These are phyloP conservation scores for Hemistola chrysoprasaria DNA, from an alignment of 2,888 invertebrate species.

Conservation along the genomic window DNA sequence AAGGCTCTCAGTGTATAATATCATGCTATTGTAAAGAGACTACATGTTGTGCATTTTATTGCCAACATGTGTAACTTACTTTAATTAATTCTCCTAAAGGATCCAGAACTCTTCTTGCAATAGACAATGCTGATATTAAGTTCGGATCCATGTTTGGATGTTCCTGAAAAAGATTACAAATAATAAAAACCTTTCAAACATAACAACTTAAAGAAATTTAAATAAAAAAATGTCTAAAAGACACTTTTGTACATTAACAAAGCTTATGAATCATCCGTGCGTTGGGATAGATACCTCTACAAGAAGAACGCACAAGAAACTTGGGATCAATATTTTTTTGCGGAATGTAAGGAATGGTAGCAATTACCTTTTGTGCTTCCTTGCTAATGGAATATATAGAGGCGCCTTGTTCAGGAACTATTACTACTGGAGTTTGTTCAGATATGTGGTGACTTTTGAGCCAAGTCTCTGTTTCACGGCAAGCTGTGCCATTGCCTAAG, in stretches of 20 bases:
- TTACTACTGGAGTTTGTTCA: slow-evolving; percentile 86
- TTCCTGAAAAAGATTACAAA: slow-evolving; percentile 74
- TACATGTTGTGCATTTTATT: no score
- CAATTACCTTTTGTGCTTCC: slow-evolving; percentile 88
- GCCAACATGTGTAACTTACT: no score
- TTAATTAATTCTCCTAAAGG: slow-evolving; percentile 96
- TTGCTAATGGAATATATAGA: slow-evolving; percentile 95
- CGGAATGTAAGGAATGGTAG: no score
- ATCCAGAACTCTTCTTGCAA: slow-evolving; percentile 94
- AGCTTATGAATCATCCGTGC: no score
- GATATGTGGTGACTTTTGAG: slow-evolving; percentile 77
- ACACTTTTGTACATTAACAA: no score
- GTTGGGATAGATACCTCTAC: no score
- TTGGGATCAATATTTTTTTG: no score
- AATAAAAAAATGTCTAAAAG: no score
- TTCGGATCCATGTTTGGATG: slow-evolving; percentile 92
- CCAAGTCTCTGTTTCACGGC: slow-evolving; percentile 92
- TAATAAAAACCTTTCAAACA: slow-evolving; percentile 25
- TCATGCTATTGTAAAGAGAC: no score
- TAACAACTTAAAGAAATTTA: no score
- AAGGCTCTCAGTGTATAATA: no score
- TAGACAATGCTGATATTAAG: slow-evolving; percentile 87
- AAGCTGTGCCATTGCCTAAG: slow-evolving; percentile 95
- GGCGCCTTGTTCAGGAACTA: slow-evolving; percentile 95
- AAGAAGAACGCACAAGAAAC: no score